A percentile compares a stretch with the other conserved stretches of the same genome.
Conservation (phyloP, 2,888 invertebrate species). For the Phymatocera aterrima region DNA sequence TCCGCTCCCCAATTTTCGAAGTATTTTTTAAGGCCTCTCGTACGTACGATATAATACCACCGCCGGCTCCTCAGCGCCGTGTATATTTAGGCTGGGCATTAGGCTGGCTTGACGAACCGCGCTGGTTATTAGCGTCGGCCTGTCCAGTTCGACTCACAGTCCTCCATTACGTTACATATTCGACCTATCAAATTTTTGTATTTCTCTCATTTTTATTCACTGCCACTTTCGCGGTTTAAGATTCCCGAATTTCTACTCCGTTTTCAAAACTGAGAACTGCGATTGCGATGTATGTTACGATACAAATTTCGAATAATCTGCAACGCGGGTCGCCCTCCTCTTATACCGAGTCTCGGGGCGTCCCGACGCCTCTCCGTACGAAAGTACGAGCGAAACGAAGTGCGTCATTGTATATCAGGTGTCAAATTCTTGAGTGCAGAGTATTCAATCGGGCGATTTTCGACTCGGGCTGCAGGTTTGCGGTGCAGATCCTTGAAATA, state of each 20-base stretch:
- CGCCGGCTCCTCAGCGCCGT: constrained; percentile 53
- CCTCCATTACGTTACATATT: no score
- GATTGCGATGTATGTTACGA: no score
- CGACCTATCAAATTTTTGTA: constrained; percentile 48
- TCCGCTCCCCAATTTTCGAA: constrained; percentile 48
- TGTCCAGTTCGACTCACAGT: constrained; percentile 26
- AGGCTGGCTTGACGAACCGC: constrained; percentile 56
- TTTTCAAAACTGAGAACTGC: no score
- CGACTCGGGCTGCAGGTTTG: background rate
- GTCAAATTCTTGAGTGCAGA: background rate
- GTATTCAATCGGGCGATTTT: background rate
- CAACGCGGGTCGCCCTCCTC: no score
- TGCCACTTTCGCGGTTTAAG: background rate
- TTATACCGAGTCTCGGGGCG: no score
- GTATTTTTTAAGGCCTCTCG: constrained; percentile 52
- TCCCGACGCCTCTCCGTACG: no score
- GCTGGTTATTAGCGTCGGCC: constrained; percentile 64
- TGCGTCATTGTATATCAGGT: no score
- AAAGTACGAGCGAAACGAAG: no score
- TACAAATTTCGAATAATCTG: no score
- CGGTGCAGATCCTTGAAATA: background rate
- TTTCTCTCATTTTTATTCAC: background rate
- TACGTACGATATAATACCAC: constrained; percentile 7
- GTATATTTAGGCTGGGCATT: constrained; percentile 68
- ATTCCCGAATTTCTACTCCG: background rate